Percentiles rank a stretch among this genome's conserved stretches.
Evolutionary conservation across 92 coral and sea anemone species (phyloP).

Genomic region (Porites divaricata): DNA sequence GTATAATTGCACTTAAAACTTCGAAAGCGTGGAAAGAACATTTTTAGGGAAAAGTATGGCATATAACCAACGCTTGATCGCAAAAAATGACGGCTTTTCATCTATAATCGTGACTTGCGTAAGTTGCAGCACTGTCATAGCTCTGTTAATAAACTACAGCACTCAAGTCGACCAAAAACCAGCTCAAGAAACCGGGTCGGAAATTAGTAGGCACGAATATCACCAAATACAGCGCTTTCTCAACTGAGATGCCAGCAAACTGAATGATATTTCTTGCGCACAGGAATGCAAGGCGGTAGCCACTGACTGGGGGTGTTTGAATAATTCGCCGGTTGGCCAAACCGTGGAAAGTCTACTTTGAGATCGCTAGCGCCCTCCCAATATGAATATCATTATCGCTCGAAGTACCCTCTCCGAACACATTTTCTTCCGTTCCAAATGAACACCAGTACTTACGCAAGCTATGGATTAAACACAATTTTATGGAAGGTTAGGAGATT

Average conservation of each 20-base stretch:
- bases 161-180: neutral
- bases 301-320: constrained; percentile 1
- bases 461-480: neutral
- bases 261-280: neutral
- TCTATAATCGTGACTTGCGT: neutral
- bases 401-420: neutral
- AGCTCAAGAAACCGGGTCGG: neutral
- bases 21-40: neutral
- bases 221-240: neutral
- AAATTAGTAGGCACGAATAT: neutral
- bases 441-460: neutral
- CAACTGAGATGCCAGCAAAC: neutral
- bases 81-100: neutral
- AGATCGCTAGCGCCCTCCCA: constrained; percentile 25
- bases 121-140: neutral
- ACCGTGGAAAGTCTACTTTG: constrained; percentile 2
- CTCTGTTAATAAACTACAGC: neutral
- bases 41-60: neutral
- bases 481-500: constrained; percentile 16
- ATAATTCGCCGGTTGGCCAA: constrained; percentile 31
- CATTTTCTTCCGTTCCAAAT: neutral
- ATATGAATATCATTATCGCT: neutral
- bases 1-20: neutral
- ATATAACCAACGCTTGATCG: neutral
- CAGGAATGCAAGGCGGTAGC: constrained; percentile 17